These are phyloP conservation scores for Ecliptopera silaceata DNA, from an alignment of 2,888 invertebrate genomes.

Conservation along the genomic window DNA sequence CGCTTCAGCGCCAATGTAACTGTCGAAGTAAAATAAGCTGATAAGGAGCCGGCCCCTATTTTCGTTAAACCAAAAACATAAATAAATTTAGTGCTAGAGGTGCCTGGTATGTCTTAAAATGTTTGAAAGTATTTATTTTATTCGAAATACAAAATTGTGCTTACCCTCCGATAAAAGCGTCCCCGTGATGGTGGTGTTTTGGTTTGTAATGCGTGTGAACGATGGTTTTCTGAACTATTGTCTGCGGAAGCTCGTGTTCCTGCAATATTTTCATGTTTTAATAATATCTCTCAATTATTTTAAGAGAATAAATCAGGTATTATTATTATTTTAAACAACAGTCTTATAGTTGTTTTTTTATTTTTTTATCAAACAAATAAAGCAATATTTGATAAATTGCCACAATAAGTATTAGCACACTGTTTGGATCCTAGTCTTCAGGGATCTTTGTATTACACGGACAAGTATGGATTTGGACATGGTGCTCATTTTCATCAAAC, in stretches of 20 bases:
- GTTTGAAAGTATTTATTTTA: too few relatives aligned
- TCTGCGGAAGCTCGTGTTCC: constrained; percentile 56
- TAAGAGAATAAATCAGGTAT: not conserved
- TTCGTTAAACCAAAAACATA: too few relatives aligned
- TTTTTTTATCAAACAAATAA: too few relatives aligned
- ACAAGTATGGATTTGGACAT: not conserved
- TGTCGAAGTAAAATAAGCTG: not conserved
- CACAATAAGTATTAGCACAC: constrained; percentile 9
- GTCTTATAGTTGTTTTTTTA: too few relatives aligned
- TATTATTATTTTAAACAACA: too few relatives aligned
- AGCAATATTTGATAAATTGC: too few relatives aligned
- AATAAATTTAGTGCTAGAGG: too few relatives aligned
- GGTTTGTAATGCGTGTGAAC: constrained; percentile 61
- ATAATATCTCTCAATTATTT: not conserved
- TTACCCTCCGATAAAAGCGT: constrained; percentile 59
- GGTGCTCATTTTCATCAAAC: constrained; percentile 5
- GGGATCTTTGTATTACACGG: not conserved
- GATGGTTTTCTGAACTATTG: constrained; percentile 58
- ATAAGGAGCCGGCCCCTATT: too few relatives aligned
- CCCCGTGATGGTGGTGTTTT: constrained; percentile 58
- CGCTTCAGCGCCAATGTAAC: constrained; percentile 52
- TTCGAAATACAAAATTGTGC: not conserved
- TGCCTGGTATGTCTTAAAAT: too few relatives aligned
- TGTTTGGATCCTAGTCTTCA: constrained; percentile 10
- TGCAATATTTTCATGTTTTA: constrained; percentile 34